A percentile compares a stretch with the other conserved stretches of the same genome.
Conservation (phyloP, 64 coral and sea anemone species). For the Montipora efflorescens region DNA sequence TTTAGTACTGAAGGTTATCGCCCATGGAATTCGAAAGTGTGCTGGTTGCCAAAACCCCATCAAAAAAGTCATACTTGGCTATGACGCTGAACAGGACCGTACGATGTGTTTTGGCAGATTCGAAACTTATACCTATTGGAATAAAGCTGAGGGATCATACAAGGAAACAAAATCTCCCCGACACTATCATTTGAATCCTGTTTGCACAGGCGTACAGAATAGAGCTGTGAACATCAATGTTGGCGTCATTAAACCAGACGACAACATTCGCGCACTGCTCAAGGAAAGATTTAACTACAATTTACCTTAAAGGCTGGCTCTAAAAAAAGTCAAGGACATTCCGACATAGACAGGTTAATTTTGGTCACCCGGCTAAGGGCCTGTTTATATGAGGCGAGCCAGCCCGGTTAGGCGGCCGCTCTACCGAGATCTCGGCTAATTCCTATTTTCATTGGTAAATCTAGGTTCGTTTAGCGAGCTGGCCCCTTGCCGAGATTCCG, state of each 20-base stretch:
- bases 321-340: too few relatives aligned
- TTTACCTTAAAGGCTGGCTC: neutral
- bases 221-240: neutral
- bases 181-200: slow-evolving; percentile 48
- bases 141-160: neutral
- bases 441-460: too few relatives aligned
- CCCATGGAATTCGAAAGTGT: slow-evolving; percentile 47
- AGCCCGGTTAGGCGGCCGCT: too few relatives aligned
- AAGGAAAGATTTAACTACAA: neutral
- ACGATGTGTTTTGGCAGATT: slow-evolving; percentile 26
- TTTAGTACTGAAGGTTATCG: slow-evolving; percentile 55
- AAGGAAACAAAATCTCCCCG: neutral
- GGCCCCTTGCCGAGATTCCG: too few relatives aligned
- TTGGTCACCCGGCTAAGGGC: too few relatives aligned
- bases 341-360: too few relatives aligned
- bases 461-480: too few relatives aligned
- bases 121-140: slow-evolving; percentile 58
- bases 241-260: neutral
- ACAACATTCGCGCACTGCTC: neutral
- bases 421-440: too few relatives aligned
- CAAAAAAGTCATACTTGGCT: slow-evolving; percentile 38
- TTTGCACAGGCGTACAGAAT: neutral
- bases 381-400: too few relatives aligned
- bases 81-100: slow-evolving; percentile 27
- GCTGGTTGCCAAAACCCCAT: slow-evolving; percentile 47